Base-by-base conservation (phyloP, 2,888 invertebrate species). In the Baccha elongata region DNA sequence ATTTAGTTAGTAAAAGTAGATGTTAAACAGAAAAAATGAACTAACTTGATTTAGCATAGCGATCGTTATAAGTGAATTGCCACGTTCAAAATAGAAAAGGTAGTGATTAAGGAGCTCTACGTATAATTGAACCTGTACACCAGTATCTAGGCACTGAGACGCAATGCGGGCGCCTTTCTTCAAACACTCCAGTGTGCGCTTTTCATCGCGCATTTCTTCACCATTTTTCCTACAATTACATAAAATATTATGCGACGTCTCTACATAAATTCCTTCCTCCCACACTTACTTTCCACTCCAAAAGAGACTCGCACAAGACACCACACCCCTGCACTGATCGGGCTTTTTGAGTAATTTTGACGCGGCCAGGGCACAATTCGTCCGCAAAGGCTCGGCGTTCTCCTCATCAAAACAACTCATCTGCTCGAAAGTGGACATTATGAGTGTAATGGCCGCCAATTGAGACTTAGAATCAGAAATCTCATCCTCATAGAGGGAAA, bases 401-500 rank as follows among this genome's bases (percentile, higher is more conserved):
- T 99, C 99, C 84, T 98, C 98, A 5, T 96, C 94, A 87, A 99
- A 98, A 87, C 98, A 99, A 81, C 95, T 94, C 92, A 98, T 97
- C 89, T 97, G 96, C 89, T 99, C 98, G 85, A 99, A 95, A 0
- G 99, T 98, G 44, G 97, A 98, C 75, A 98, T 97, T 69, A 99
- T 97, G 32, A 99, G 92, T 0, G 98, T 98, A 68, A 99, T 98
- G 42, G 99, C 98, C 0, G 98, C 97, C 79, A 99, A 91, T 90
- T 99, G 99, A 1, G 98, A 97, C 89, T 98, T 98, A 71, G 98
- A 98, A 90, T 99, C 99, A 1, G 97, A 97, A 87, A 99, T 97
- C 91, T 99, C 99, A 90, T 99, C 99, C 90, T 99, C 99, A 89
- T 99, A 99, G 67, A 99, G 91, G 0, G 98, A 97, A 91, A 99